These are phyloP conservation scores for Pica pica DNA, from an alignment of 2,113 vertebrate species.

Conservation along the genomic window DNA sequence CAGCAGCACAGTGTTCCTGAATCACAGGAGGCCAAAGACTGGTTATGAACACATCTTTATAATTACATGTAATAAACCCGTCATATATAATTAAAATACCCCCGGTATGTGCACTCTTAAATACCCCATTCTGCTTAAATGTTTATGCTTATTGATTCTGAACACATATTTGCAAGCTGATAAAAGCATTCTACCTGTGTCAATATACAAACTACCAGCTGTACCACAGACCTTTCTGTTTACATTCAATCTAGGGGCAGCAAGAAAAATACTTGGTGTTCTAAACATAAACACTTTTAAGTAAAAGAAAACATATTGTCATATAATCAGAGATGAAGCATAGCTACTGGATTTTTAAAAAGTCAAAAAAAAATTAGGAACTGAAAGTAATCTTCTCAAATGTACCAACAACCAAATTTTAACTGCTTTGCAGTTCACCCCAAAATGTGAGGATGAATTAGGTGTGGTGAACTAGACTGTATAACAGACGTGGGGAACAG, in stretches of 20 bases:
- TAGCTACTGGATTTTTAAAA: not conserved
- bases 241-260: not conserved
- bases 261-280: not conserved
- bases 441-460: not conserved
- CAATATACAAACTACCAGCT: not conserved
- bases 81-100: not conserved
- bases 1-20: not conserved
- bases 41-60: not conserved
- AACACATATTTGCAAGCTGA: not conserved
- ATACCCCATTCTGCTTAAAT: not conserved
- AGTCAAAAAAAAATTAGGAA: not conserved
- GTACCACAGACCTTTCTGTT: not conserved
- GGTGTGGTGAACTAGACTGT: not conserved
- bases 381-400: not conserved
- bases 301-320: not conserved
- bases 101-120: not conserved
- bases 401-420: not conserved
- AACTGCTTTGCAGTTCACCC: not conserved
- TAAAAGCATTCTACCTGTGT: not conserved
- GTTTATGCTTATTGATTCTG: not conserved
- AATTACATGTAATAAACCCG: not conserved
- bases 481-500: not conserved
- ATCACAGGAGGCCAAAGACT: not conserved
- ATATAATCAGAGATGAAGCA: not conserved
- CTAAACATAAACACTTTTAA: not conserved